Evolutionary conservation across 1,140 invertebrate species (phyloP).

Genomic region (Ctenoplectra terminalis): DNA sequence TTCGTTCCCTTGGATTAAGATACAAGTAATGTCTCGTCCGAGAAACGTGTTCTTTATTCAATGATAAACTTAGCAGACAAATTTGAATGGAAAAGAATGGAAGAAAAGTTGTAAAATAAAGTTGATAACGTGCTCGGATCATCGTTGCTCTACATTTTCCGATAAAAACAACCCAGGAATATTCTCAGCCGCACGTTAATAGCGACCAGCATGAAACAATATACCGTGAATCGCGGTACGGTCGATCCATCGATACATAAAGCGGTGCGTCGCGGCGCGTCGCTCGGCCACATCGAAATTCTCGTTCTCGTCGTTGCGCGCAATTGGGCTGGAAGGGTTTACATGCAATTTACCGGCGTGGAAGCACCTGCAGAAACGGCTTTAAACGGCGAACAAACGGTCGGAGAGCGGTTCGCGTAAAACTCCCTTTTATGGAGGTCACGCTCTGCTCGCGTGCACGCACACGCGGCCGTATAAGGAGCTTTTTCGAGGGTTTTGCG

Average conservation of each 20-base stretch:
- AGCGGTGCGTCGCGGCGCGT: neutral
- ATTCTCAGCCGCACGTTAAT: neutral
- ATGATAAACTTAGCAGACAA: no score
- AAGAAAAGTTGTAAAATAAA: no score
- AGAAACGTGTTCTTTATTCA: no score
- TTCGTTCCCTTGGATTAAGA: no score
- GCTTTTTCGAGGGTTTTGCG: constrained; percentile 37
- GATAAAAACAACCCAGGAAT: no score
- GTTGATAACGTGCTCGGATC: no score
- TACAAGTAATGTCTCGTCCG: no score
- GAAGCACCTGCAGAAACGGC: constrained; percentile 47
- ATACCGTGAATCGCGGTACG: neutral
- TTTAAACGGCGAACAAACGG: constrained; percentile 48
- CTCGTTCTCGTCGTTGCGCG: neutral
- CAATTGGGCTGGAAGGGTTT: constrained; percentile 45
- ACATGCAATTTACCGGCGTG: constrained; percentile 31
- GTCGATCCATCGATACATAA: neutral
- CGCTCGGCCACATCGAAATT: constrained; percentile 5
- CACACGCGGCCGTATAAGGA: constrained; percentile 36
- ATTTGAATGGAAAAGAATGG: no score
- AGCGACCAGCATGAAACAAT: neutral
- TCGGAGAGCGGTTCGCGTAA: constrained; percentile 19
- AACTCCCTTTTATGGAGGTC: constrained; percentile 53
- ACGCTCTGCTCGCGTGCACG: constrained; percentile 8
- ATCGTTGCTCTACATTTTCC: no score